Evolutionary conservation across 30 jellyfish, hydroid and myxozoan genomes (phyloP).

Genomic region (Chrysaora quinquecirrha): DNA sequence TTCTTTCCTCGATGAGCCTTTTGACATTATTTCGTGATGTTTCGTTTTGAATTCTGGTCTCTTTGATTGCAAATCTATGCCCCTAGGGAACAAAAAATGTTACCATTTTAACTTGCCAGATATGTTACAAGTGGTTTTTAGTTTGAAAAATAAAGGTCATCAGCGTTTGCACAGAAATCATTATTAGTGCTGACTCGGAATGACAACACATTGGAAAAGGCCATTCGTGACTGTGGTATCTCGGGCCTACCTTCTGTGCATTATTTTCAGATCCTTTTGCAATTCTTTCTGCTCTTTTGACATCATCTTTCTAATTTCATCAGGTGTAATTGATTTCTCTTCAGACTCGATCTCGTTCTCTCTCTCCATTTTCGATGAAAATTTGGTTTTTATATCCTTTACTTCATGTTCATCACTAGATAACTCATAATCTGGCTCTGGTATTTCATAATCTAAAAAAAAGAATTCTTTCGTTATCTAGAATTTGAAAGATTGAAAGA

Average conservation of each 20-base stretch:
- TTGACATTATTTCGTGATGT: constrained; percentile 64
- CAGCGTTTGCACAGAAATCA: neutral
- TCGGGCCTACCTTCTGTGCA: constrained; percentile 57
- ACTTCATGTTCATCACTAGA: too few relatives aligned
- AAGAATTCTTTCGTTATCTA: neutral
- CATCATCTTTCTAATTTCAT: constrained; percentile 60
- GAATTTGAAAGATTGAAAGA: too few relatives aligned
- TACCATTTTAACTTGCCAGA: too few relatives aligned
- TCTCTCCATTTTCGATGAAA: neutral
- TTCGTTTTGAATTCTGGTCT: constrained; percentile 70
- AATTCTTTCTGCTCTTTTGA: constrained; percentile 67
- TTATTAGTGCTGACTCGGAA: neutral
- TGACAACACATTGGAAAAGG: neutral
- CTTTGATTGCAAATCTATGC: constrained; percentile 45
- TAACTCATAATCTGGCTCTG: constrained; percentile 73
- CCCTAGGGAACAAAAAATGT: constrained; percentile 20
- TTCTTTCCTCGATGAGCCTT: constrained; percentile 54
- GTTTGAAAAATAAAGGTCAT: neutral
- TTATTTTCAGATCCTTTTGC: constrained; percentile 69
- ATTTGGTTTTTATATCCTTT: too few relatives aligned
- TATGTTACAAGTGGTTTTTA: too few relatives aligned
- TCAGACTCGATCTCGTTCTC: neutral
- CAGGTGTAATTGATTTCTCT: constrained; percentile 50
- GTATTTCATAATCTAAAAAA: constrained; percentile 46
- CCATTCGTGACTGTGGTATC: neutral